Percentiles rank a stretch among this genome's conserved stretches.
Evolutionary conservation across 2,888 invertebrate genomes (phyloP).

Genomic region (Ferrisia virgata): DNA sequence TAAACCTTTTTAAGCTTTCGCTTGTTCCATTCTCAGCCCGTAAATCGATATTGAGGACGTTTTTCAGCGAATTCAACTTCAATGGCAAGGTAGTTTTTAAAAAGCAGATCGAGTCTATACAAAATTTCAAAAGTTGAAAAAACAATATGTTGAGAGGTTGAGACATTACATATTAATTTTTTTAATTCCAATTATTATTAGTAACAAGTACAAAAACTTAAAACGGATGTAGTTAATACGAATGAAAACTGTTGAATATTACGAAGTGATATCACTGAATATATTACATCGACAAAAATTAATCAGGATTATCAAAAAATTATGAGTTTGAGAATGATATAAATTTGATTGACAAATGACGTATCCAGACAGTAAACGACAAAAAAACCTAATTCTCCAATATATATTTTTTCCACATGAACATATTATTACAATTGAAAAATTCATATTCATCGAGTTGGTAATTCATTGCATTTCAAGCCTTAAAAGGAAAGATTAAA

Average conservation of each 20-base stretch:
- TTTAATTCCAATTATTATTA: too few species aligned
- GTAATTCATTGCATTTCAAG: background rate
- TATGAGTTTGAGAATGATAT: too few species aligned
- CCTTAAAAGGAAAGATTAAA: slow-evolving; percentile 10
- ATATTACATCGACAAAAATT: too few species aligned
- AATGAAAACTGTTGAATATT: too few species aligned
- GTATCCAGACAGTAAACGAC: background rate
- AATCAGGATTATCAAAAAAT: too few species aligned
- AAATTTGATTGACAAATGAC: background rate
- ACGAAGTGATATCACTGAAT: too few species aligned
- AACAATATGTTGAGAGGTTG: too few species aligned
- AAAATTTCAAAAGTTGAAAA: too few species aligned
- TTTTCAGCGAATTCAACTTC: slow-evolving; percentile 18
- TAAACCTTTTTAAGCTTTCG: slow-evolving; percentile 39
- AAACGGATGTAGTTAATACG: too few species aligned
- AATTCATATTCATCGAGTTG: background rate
- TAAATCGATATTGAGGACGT: slow-evolving; percentile 40
- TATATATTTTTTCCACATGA: background rate
- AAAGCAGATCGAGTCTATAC: background rate
- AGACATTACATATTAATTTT: too few species aligned
- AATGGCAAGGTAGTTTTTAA: background rate
- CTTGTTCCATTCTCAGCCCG: slow-evolving; percentile 40
- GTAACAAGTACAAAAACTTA: too few species aligned
- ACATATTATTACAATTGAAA: background rate
- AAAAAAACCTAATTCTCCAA: background rate